Evolutionary conservation across 2,888 invertebrate species (phyloP), one percentile per base, ranked within the genome.

Genomic region (Brachypalpus laphriformis): DNA sequence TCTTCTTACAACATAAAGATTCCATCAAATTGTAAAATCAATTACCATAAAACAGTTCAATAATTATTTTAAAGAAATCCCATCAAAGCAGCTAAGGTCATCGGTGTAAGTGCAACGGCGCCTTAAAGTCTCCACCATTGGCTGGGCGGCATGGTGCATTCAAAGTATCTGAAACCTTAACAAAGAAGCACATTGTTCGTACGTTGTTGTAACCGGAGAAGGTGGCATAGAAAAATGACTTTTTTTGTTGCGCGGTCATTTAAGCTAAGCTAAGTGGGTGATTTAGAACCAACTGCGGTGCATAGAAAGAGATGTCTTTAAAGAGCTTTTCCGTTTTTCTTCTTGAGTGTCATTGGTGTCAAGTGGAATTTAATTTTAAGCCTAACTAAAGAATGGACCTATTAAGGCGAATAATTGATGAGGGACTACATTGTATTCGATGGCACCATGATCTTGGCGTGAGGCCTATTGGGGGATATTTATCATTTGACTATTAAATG

Each of bases 41-140:
- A 82, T 82, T 71, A 71, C 82, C 65, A 76, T 82, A 82, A 82
- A 82, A 74, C 37, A 70, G 75, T 74, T 71, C 61, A 70, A 65
- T 70, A 25, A 63, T 54, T 28, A 59, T 40, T 45, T 54, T 25
- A 25, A 40, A 20, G 9, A 47, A 65, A 56, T 31, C 40, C 31
- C 51, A 63, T 47, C 6, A 49, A 51, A 51, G 8, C 22, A 45
- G 31, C 20, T 40, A 49, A 34, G 16, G 37, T 25, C 49, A 59
- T 65, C 28, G 31, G 6, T 42, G 57, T 76, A 71, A 76, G 72
- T 61, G 78, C 54, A 68, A 56, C 2, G 63, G 40, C 68, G 82
- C 45, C 82, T 59, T 72, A 20, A 61, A 40, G 72, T 82, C 82
- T 77, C 7, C 14, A 54, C 54, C 37, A 49, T 49, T 22, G 34